Evolutionary conservation across 2,888 invertebrate species (phyloP).

Genomic region (Protonemura montana): DNA sequence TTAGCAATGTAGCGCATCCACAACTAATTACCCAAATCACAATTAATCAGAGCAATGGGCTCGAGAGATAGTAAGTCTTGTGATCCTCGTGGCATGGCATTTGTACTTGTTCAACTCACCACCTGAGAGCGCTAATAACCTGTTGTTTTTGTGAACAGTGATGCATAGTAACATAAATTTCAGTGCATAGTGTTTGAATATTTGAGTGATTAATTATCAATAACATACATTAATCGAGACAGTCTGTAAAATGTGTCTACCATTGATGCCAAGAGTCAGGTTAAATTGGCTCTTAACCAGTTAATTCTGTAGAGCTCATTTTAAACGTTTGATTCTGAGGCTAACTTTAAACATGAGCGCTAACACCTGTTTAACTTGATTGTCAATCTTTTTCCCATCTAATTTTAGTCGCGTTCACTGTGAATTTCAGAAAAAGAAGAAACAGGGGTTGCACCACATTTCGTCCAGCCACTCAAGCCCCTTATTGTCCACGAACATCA

Average conservation of each 20-base stretch:
- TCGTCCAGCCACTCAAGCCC: slow-evolving; percentile 72
- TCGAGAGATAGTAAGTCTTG: neutral
- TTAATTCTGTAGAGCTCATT: slow-evolving; percentile 7
- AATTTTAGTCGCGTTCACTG: neutral
- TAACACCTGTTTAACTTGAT: slow-evolving; percentile 30
- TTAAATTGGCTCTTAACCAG: slow-evolving; percentile 3
- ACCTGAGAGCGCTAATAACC: neutral
- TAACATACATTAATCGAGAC: slow-evolving; percentile 18
- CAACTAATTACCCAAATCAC: slow-evolving; percentile 34
- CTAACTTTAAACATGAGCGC: neutral
- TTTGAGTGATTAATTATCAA: slow-evolving; percentile 20
- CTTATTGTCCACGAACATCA: slow-evolving; percentile 69
- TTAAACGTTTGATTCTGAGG: neutral
- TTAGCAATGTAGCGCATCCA: slow-evolving; percentile 21
- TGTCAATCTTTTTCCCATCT: neutral
- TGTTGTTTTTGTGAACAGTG: neutral
- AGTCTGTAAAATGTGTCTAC: slow-evolving; percentile 26
- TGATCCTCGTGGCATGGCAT: neutral
- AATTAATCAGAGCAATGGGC: slow-evolving; percentile 9
- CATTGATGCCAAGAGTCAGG: neutral
- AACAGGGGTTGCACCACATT: slow-evolving; percentile 72
- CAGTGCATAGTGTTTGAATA: neutral
- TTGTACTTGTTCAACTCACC: neutral
- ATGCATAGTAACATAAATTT: neutral
- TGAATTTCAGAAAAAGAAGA: slow-evolving; percentile 70